Conservation (phyloP, 2,888 invertebrate species). For the Cheilosia urbana region DNA sequence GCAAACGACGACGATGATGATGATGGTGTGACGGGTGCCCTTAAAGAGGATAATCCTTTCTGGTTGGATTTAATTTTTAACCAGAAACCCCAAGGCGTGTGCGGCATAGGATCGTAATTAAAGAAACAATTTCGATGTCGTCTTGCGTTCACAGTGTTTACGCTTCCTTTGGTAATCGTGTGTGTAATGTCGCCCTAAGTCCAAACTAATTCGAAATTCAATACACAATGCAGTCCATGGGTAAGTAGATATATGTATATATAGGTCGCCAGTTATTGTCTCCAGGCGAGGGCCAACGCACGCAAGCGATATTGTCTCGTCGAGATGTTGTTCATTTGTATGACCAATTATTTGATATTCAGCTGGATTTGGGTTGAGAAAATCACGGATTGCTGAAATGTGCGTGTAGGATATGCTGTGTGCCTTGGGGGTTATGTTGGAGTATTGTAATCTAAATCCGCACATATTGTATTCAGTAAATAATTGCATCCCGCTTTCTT, state of each 20-base stretch:
- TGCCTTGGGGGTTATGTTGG: not conserved
- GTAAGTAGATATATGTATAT: not conserved
- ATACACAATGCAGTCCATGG: conserved; percentile 19
- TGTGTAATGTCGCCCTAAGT: conserved; percentile 30
- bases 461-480: conserved; percentile 21
- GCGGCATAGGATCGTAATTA: conserved; percentile 16
- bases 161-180: conserved; percentile 29
- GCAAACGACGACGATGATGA: conserved; percentile 6
- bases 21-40: not conserved
- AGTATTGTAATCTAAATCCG: conserved; percentile 6
- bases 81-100: not conserved
- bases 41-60: conserved; percentile 45
- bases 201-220: conserved; percentile 48
- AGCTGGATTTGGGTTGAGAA: conserved; percentile 36
- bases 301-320: conserved; percentile 34
- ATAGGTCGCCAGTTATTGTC: not conserved
- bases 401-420: not conserved
- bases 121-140: conserved; percentile 14
- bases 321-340: conserved; percentile 56
- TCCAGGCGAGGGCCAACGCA: not conserved
- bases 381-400: not conserved
- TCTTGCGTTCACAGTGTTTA: conserved; percentile 1
- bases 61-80: conserved; percentile 54
- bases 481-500: conserved; percentile 29
- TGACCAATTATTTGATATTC: conserved; percentile 56